Percentiles rank a stretch among this genome's conserved stretches.
These are phyloP conservation scores for Caenorhabditis sulstoni DNA, from an alignment of 2,888 invertebrate species.

Conservation along the genomic window DNA sequence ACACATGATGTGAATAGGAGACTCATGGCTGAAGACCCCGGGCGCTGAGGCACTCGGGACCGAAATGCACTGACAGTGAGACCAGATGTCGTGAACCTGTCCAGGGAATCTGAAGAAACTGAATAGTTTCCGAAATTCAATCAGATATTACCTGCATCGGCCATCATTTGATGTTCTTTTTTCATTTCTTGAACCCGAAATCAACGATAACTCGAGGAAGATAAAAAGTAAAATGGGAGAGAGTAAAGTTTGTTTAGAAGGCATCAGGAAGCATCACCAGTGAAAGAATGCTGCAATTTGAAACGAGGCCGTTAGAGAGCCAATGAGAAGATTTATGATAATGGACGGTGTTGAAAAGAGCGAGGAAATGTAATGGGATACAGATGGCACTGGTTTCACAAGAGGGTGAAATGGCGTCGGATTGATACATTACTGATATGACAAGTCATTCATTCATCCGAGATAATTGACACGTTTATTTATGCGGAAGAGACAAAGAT, in stretches of 20 bases:
- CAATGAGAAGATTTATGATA: conserved; percentile 20
- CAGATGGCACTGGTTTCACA: not conserved
- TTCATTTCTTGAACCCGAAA: conserved; percentile 7
- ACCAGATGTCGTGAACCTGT: conserved; percentile 59
- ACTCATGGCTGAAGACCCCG: conserved; percentile 47
- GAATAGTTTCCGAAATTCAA: not conserved
- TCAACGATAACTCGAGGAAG: not conserved
- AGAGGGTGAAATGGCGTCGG: conserved; percentile 14
- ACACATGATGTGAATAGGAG: conserved; percentile 67
- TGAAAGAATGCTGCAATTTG: conserved; percentile 36
- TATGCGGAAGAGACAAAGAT: conserved; percentile 15
- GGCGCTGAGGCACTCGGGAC: conserved; percentile 46
- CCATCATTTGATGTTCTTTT: conserved; percentile 39
- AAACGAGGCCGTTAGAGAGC: conserved; percentile 12
- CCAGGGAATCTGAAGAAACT: conserved; percentile 39
- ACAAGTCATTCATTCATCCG: conserved; percentile 47
- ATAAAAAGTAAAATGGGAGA: conserved; percentile 3
- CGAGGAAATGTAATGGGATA: conserved; percentile 12
- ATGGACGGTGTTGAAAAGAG: conserved; percentile 7
- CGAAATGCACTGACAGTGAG: conserved; percentile 64
- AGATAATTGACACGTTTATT: conserved; percentile 55
- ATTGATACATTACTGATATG: conserved; percentile 51
- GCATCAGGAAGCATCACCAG: conserved; percentile 51
- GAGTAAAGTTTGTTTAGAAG: conserved; percentile 21
- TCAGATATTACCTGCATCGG: conserved; percentile 31